Conservation (phyloP, 1,140 invertebrate genomes). For the Steinernema feltiae region DNA sequence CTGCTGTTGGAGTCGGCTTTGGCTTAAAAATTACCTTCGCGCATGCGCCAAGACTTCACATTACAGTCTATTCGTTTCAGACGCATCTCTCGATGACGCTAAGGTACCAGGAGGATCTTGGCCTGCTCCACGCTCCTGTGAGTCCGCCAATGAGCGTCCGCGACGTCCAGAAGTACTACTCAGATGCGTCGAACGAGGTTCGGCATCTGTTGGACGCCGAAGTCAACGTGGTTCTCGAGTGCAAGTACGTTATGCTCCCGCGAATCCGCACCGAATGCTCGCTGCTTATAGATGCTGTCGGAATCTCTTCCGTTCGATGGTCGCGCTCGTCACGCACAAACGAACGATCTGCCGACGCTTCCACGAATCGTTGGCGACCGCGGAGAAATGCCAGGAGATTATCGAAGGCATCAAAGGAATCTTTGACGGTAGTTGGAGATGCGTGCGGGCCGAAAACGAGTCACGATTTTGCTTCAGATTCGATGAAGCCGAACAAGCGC, state of each 20-base stretch:
- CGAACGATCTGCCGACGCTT: not conserved
- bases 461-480: not conserved
- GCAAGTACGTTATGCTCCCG: not conserved
- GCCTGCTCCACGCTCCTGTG: not conserved
- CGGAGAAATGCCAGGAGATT: not conserved
- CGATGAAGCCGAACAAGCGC: not conserved
- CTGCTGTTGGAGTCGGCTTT: not conserved
- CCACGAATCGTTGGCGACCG: not conserved
- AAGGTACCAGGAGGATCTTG: not conserved
- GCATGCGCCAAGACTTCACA: not conserved
- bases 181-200: not conserved
- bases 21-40: not conserved
- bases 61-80: conserved; percentile 2
- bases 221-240: conserved; percentile 1
- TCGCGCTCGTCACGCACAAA: not conserved
- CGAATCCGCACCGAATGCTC: too few species aligned
- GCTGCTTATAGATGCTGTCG: not conserved
- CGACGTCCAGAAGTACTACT: not conserved
- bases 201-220: not conserved
- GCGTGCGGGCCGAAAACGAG: not conserved
- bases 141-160: not conserved
- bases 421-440: not conserved
- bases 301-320: not conserved
- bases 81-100: not conserved
- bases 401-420: not conserved